Conservation (phyloP, 2,113 vertebrate species). For the Rhombomys opimus region DNA sequence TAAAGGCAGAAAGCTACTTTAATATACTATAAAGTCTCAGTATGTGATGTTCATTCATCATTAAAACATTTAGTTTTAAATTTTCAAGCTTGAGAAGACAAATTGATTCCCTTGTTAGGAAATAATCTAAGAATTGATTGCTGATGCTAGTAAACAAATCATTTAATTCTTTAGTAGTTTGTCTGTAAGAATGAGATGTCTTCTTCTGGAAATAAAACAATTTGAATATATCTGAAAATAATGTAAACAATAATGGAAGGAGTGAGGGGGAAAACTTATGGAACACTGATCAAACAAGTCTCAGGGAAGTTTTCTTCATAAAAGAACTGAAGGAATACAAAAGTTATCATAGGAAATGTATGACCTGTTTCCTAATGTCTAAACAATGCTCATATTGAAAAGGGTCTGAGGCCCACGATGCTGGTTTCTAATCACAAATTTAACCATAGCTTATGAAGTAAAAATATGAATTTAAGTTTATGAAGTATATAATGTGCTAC, state of each 20-base stretch:
- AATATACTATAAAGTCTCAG: neutral
- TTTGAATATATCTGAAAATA: neutral
- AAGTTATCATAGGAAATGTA: neutral
- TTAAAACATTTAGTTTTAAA: neutral
- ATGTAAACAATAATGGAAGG: too few relatives aligned
- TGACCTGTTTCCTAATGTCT: neutral
- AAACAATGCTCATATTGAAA: neutral
- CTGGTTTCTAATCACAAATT: neutral
- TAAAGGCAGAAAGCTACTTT: neutral
- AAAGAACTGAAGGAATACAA: neutral
- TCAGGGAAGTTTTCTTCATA: neutral
- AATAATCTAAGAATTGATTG: neutral
- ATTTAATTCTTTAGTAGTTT: neutral
- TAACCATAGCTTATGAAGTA: neutral
- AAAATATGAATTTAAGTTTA: neutral
- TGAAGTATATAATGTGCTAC: neutral
- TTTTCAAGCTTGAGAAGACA: neutral
- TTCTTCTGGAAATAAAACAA: neutral
- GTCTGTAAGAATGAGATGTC: neutral
- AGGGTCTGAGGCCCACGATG: neutral
- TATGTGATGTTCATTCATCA: neutral
- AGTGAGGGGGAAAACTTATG: accelerated
- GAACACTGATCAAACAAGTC: neutral
- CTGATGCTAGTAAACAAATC: neutral
- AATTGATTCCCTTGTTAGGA: neutral